phyloP scores from a whole-genome alignment of 2,113 vertebrate genomes.

The Struthidea cinerea region DNA sequence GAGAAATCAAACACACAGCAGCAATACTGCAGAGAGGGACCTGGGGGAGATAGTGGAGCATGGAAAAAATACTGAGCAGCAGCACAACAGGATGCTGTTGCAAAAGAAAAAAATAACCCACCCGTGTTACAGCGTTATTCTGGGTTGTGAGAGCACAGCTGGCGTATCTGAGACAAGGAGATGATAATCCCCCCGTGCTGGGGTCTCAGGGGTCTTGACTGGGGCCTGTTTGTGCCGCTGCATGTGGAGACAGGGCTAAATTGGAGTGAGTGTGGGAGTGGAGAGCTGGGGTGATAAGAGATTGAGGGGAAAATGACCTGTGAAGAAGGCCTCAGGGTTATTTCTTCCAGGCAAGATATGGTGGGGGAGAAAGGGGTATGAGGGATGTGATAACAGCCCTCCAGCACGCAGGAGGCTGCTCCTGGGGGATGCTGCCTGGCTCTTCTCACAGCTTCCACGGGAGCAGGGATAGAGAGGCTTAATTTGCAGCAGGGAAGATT shows the following conservation, averaged over 20 bases:
- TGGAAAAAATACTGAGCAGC: background rate
- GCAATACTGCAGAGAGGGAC: slow-evolving; percentile 32
- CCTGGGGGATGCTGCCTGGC: background rate
- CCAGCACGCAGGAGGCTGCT: background rate
- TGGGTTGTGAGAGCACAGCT: background rate
- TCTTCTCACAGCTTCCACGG: background rate
- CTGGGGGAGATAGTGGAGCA: slow-evolving; percentile 43
- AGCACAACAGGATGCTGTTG: background rate
- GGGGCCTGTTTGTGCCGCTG: background rate
- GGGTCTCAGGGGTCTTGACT: background rate
- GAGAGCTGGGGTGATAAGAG: background rate
- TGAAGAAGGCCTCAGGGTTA: background rate
- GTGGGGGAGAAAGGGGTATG: background rate
- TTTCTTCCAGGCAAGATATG: slow-evolving; percentile 3
- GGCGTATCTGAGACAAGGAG: background rate
- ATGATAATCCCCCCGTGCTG: background rate
- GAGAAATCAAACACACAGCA: background rate
- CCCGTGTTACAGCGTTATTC: background rate
- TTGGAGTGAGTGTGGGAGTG: background rate
- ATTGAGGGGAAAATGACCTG: background rate
- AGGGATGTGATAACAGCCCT: background rate
- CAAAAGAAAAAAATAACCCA: background rate
- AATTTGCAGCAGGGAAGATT: slow-evolving; percentile 13
- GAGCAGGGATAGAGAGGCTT: background rate
- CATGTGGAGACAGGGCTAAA: background rate